A percentile compares a stretch with the other conserved stretches of the same genome.
Conservation (phyloP, 2,888 invertebrate genomes). For the Yponomeuta malinellus region DNA sequence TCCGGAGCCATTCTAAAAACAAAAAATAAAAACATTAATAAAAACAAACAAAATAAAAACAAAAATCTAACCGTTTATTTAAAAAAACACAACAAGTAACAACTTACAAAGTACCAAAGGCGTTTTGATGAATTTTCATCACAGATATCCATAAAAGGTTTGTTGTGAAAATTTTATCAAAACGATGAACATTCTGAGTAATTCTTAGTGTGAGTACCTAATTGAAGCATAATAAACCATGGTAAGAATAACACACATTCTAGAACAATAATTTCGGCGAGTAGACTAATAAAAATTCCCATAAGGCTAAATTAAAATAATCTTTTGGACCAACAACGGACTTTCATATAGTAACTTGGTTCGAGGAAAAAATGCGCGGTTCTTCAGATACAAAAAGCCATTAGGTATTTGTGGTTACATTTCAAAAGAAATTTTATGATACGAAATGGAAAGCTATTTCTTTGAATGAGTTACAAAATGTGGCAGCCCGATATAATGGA, state of each 20-base stretch:
- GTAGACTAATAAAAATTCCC: neutral
- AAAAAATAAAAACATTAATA: constrained; percentile 75
- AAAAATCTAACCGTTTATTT: constrained; percentile 50
- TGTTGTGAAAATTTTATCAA: constrained; percentile 13
- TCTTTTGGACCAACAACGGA: neutral
- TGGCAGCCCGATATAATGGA: neutral
- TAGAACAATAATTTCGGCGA: neutral
- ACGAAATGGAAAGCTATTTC: neutral
- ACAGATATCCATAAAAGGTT: constrained; percentile 24
- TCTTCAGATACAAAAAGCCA: neutral
- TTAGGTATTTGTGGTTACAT: neutral
- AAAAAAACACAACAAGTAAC: constrained; percentile 32
- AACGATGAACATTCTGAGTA: constrained; percentile 11
- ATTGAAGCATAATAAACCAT: neutral
- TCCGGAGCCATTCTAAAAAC: constrained; percentile 90
- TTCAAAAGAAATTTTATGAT: neutral
- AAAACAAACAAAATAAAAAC: constrained; percentile 37
- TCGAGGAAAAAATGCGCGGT: neutral
- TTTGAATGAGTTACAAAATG: neutral
- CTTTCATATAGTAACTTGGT: neutral
- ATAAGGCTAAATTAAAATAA: neutral
- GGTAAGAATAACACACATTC: neutral
- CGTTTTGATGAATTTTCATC: constrained; percentile 28
- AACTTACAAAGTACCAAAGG: constrained; percentile 19
- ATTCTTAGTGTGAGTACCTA: constrained; percentile 3